phyloP scores from a whole-genome alignment of 1,140 invertebrate genomes.

The Zaprionus africanus region DNA sequence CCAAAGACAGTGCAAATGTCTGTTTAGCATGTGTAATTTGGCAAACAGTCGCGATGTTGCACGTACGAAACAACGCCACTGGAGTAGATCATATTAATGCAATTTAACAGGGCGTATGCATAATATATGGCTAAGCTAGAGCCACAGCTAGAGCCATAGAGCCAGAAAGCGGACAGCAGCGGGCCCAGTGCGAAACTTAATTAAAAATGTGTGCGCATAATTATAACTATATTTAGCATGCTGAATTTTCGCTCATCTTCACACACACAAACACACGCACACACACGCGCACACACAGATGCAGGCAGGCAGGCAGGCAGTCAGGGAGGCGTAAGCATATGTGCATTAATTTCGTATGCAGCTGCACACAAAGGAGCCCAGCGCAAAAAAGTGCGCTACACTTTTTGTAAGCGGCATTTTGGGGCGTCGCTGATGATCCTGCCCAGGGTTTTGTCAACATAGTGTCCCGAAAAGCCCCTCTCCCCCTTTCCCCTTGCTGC shows the following conservation, averaged over 20 bases:
- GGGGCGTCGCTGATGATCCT: constrained; percentile 67
- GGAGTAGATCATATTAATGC: constrained; percentile 67
- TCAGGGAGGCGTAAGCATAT: constrained; percentile 41
- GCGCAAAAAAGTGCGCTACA: constrained; percentile 76
- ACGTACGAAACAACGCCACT: constrained; percentile 26
- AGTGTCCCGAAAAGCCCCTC: constrained; percentile 14
- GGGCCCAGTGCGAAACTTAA: constrained; percentile 70
- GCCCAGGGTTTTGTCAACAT: constrained; percentile 76
- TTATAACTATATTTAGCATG: constrained; percentile 81
- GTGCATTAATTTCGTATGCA: constrained; percentile 78
- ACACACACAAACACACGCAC: constrained; percentile 19
- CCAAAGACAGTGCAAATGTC: constrained; percentile 46
- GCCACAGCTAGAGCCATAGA: constrained; percentile 26
- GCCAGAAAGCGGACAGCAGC: constrained; percentile 44
- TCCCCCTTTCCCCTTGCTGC: not conserved
- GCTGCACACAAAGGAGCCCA: constrained; percentile 64
- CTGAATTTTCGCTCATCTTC: constrained; percentile 48
- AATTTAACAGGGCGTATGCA: constrained; percentile 81
- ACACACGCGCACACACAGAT: constrained; percentile 1
- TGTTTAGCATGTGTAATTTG: constrained; percentile 76
- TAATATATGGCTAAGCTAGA: constrained; percentile 77
- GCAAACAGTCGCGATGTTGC: constrained; percentile 46
- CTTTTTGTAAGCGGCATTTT: constrained; percentile 68
- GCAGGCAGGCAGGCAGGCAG: not conserved
- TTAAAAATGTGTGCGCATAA: constrained; percentile 82